phyloP scores from a whole-genome alignment of 2,113 vertebrate genomes.

The Tichodroma muraria region DNA sequence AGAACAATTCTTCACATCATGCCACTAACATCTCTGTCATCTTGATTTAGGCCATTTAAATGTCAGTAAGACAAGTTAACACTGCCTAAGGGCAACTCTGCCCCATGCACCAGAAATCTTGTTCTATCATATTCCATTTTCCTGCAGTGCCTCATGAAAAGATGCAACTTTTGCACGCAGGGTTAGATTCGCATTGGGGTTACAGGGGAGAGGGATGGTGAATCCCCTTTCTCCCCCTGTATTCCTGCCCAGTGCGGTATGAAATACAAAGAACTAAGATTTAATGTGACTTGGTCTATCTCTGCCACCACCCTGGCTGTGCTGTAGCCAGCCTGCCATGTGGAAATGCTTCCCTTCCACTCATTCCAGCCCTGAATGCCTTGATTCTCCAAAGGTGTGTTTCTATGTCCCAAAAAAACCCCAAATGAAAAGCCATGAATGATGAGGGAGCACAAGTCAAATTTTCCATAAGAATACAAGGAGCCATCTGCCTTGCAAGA shows the following conservation, averaged over 20 bases:
- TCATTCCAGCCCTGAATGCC: not conserved
- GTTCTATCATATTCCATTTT: not conserved
- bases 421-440: not conserved
- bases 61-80: conserved; percentile 36
- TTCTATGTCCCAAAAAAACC: not conserved
- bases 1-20: conserved; percentile 29
- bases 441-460: not conserved
- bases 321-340: not conserved
- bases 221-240: not conserved
- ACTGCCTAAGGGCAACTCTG: conserved; percentile 17
- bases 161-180: not conserved
- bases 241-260: not conserved
- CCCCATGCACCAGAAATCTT: not conserved
- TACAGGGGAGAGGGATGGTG: not conserved
- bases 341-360: not conserved
- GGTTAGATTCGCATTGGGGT: not conserved
- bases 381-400: not conserved
- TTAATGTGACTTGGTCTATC: not conserved
- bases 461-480: not conserved
- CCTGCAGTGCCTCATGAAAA: not conserved
- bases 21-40: conserved; percentile 41
- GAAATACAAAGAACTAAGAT: not conserved
- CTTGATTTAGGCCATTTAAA: conserved; percentile 49
- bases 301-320: not conserved
- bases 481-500: not conserved